Base-by-base conservation (phyloP, 2,797 vertebrate genomes). In the Xiphophorus birchmanni region DNA sequence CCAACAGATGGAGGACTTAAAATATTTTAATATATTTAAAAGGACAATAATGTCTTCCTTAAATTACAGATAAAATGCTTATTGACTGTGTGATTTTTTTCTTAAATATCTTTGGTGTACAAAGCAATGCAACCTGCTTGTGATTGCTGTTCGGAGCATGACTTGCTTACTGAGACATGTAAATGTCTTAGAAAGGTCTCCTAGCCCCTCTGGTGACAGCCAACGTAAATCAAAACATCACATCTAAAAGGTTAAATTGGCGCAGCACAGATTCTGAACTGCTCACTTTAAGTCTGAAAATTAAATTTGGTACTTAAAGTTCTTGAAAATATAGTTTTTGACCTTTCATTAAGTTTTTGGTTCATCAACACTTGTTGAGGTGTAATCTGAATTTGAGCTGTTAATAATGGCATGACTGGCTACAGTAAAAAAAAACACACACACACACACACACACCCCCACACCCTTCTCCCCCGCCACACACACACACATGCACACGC, bases 151-250 rank as follows among this genome's bases (percentile, higher is more conserved):
- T 79, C 23, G 37, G 77, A 86, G 71, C 89, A 88, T 26, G 72
- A 47, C 21, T 79, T 44, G 65, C 32, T 23, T 18, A 75, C 23
- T 63, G 5, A 48, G 18, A 15, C 10, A 60, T 47, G 47, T 32
- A 35, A 73, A 80, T 73, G 35, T 74, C 52, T 73, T 9, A 4
- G 69, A 87, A 88, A 87, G 81, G 9, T 80, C 87, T 90, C 82
- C 91, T 0, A 42, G 89, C 82, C 94, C 94, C 91, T 92, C 94
- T 95, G 83, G 86, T 95, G 93, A 83, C 79, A 45, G 69, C 47
- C 26, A 69, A 26, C 63, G 78, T 54, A 63, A 84, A 86, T 85
- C 72, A 85, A 32, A 81, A 83, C 52, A 37, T 29, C 52, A 26
- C 56, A 26, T 73, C 18, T 82, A 18, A 80, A 63, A 82, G 23